Evolutionary conservation across 1,140 invertebrate genomes (phyloP), one percentile per base, ranked within the genome.

Genomic region (Homalodisca vitripennis): DNA sequence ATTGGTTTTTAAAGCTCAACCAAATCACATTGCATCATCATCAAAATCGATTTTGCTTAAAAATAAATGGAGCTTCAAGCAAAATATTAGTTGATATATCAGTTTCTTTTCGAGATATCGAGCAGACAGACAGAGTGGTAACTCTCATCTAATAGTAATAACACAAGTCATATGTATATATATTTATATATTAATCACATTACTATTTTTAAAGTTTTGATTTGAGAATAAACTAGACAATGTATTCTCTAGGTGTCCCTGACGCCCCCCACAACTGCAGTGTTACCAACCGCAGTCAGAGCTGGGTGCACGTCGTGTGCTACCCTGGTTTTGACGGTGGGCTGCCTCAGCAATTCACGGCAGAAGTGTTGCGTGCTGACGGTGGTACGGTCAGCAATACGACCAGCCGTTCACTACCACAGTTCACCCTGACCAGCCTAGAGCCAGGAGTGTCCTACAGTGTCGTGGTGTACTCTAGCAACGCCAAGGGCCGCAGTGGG

Each of bases 391-490:
- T 79, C 70, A 53, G 75, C 60, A 76, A 77, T 29, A 65, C 73
- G 1, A 77, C 72, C 12, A 72, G 67, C 22, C 64, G 65, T 20
- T 66, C 71, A 20, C 65, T 62, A 12, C 79, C 80, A 10, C 78
- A 80, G 69, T 81, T 82, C 71, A 72, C 73, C 53, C 74, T 82
- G 48, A 74, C 75, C 17, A 79, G 79, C 66, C 74, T 82, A 60
- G 78, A 80, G 68, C 75, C 79, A 6, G 79, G 82, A 22, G 82
- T 80, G 34, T 80, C 81, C 29, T 80, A 82, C 57, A 75, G 78
- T 12, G 75, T 84, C 14, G 77, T 78, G n/a, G 78, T 86, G 20
- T 86, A 84, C 75, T 81, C 84, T 10, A 80, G 80, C 64, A 87
- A 87, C 72, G 78, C 79, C 2, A 86, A 86, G 75, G 86, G 85